Conservation (phyloP, 2,113 vertebrate genomes). For the Trematocara nigrifrons region DNA sequence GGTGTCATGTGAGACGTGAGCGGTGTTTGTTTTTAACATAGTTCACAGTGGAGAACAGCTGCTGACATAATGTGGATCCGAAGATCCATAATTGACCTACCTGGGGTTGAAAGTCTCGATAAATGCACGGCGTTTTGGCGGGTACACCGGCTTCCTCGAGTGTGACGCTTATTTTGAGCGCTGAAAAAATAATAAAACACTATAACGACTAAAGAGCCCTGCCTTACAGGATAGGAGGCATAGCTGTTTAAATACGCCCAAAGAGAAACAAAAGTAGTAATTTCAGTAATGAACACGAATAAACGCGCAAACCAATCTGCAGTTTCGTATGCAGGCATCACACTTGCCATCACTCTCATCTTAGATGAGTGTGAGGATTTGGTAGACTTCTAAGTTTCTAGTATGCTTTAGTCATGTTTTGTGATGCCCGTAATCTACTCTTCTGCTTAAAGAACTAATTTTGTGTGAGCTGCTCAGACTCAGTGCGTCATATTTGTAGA, state of each 20-base stretch:
- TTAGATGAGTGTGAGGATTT: not conserved
- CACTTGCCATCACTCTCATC: not conserved
- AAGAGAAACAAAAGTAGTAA: not conserved
- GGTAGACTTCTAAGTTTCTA: not conserved
- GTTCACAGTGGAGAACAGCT: too few species aligned
- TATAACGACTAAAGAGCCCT: too few species aligned
- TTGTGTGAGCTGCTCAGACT: not conserved
- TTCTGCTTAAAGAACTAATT: constrained; percentile 2
- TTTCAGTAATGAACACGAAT: not conserved
- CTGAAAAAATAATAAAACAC: too few species aligned
- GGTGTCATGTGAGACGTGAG: too few species aligned
- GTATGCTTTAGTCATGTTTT: not conserved
- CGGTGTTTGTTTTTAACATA: too few species aligned
- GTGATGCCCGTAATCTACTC: constrained; percentile 14
- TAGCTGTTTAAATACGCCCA: not conserved
- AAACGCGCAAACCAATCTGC: not conserved
- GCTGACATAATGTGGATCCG: too few species aligned
- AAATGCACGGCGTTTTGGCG: too few species aligned
- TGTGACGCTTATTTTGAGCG: too few species aligned
- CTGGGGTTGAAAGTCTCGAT: too few species aligned
- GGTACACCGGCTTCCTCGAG: too few species aligned
- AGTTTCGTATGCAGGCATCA: not conserved
- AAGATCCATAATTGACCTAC: too few species aligned
- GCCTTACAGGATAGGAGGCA: not conserved
- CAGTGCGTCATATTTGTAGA: constrained; percentile 33